A percentile compares a stretch with the other conserved stretches of the same genome.
phyloP scores from a whole-genome alignment of 2,113 vertebrate species.

The Aptenodytes patagonicus region DNA sequence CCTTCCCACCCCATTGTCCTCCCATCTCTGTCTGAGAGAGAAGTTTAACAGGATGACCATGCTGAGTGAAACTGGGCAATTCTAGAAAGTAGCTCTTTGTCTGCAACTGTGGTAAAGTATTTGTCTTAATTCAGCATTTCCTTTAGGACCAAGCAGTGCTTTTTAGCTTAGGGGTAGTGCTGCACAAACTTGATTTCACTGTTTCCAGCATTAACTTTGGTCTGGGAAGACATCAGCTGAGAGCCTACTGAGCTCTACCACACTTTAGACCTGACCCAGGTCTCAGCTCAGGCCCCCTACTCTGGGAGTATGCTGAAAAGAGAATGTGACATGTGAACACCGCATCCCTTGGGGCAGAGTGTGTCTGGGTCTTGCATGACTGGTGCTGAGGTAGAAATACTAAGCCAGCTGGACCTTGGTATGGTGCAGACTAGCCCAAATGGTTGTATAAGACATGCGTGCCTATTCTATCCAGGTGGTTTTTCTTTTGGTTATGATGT shows the following conservation, averaged over 20 bases:
- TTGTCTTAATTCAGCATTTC: background rate
- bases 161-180: background rate
- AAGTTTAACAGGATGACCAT: background rate
- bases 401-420: background rate
- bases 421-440: background rate
- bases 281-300: background rate
- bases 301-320: background rate
- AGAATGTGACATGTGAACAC: rapidly evolving
- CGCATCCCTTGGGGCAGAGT: rapidly evolving
- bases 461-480: background rate
- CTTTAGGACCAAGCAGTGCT: background rate
- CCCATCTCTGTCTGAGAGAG: background rate
- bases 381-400: background rate
- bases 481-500: background rate
- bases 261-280: background rate
- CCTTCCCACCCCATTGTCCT: background rate
- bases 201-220: background rate
- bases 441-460: background rate
- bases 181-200: background rate
- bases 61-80: background rate
- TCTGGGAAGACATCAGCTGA: background rate
- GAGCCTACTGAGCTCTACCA: background rate
- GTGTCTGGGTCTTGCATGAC: background rate
- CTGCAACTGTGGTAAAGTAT: background rate
- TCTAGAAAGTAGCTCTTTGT: background rate